phyloP scores from a whole-genome alignment of 2,888 invertebrate genomes.

The Monoplex corrugatus region DNA sequence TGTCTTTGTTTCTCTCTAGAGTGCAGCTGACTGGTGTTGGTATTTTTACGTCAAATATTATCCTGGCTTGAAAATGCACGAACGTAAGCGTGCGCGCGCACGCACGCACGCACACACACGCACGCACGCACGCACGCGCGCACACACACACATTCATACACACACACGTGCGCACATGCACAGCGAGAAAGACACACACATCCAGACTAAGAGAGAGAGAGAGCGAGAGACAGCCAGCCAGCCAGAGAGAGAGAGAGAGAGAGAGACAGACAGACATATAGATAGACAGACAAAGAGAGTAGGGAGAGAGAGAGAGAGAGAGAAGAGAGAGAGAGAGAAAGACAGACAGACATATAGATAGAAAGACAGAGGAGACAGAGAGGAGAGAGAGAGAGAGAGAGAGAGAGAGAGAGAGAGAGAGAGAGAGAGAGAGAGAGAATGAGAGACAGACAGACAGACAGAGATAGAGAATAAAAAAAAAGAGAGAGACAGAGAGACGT shows the following conservation, averaged over 20 bases:
- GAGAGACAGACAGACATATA: background rate
- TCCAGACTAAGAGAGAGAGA: background rate
- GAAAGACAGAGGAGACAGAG: background rate
- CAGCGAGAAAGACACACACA: background rate
- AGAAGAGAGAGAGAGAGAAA: background rate
- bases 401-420: background rate
- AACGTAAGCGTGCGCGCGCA: background rate
- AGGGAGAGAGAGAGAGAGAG: background rate
- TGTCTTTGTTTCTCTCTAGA: too few relatives aligned
- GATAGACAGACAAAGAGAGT: background rate
- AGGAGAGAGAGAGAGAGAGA: slow-evolving; percentile 6
- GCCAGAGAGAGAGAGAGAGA: background rate
- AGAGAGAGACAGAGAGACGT: background rate
- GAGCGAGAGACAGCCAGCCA: background rate
- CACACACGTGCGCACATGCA: background rate
- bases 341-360: background rate
- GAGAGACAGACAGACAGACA: background rate
- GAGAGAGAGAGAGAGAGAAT: background rate
- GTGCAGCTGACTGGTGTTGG: too few relatives aligned
- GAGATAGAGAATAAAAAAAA: background rate
- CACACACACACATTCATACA: background rate
- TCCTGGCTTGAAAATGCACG: background rate
- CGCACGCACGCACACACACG: background rate
- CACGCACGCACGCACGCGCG: background rate
- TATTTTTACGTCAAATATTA: too few relatives aligned